phyloP scores from a whole-genome alignment of 2,888 invertebrate species.

The Metopia argyrocephala region DNA sequence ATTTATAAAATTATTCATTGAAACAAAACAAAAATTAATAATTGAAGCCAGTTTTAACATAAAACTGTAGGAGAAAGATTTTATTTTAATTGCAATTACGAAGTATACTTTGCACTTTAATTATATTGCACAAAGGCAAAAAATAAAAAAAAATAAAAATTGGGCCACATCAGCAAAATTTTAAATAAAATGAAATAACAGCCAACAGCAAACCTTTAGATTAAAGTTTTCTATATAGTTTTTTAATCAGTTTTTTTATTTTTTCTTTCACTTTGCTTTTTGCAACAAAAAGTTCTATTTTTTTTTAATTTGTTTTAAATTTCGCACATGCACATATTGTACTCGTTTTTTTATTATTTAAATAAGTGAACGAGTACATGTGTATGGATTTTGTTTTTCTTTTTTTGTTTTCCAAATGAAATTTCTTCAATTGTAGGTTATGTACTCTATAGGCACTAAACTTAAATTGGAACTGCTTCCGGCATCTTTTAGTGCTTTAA shows the following conservation, averaged over 20 bases:
- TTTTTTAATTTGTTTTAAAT: conserved; percentile 20
- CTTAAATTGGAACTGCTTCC: conserved; percentile 78
- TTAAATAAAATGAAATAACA: conserved; percentile 35
- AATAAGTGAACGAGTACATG: background rate
- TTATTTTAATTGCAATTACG: too few species aligned
- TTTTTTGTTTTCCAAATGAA: background rate
- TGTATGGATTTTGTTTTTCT: background rate
- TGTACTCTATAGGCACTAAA: conserved; percentile 68
- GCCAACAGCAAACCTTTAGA: conserved; percentile 39
- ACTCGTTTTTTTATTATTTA: conserved; percentile 14
- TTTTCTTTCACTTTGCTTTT: background rate
- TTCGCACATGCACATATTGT: background rate
- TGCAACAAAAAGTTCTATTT: background rate
- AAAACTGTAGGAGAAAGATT: too few species aligned
- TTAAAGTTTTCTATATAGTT: conserved; percentile 40
- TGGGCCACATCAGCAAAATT: background rate
- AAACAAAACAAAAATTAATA: too few species aligned
- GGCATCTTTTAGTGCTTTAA: conserved; percentile 77
- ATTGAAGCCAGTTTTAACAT: too few species aligned
- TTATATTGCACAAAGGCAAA: too few species aligned
- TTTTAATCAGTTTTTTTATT: conserved; percentile 13
- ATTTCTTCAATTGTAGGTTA: background rate
- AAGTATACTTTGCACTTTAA: too few species aligned
- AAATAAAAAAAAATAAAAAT: too few species aligned
- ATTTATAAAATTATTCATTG: too few species aligned